phyloP scores from a whole-genome alignment of 2,113 vertebrate species.

The Vulpes ferrilata region DNA sequence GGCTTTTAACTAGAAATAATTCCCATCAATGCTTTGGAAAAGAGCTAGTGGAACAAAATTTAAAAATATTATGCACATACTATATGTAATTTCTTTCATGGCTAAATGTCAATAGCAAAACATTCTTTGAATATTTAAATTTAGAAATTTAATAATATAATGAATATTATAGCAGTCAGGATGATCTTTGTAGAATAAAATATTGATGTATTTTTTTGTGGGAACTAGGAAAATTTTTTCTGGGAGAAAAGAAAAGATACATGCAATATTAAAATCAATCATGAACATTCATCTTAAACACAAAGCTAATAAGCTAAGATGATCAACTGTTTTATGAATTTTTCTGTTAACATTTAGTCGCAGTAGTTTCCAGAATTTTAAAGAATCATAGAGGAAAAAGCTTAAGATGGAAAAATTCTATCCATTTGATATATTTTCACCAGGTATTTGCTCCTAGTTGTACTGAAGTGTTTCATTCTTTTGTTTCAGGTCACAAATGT shows the following conservation, averaged over 20 bases:
- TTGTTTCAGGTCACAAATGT: background rate
- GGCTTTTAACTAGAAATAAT: background rate
- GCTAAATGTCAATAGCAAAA: background rate
- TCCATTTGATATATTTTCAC: background rate
- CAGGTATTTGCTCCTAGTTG: background rate
- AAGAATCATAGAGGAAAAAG: background rate
- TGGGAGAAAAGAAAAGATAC: background rate
- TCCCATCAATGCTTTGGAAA: background rate
- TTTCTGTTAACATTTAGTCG: background rate
- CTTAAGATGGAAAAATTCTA: background rate
- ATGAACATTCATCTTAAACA: background rate
- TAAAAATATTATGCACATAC: background rate
- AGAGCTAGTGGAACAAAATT: background rate
- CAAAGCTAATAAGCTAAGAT: background rate
- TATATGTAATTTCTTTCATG: background rate
- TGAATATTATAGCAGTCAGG: background rate
- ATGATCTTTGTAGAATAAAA: conserved; percentile 14
- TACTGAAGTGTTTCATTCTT: background rate
- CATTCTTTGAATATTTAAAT: background rate
- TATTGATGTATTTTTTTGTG: conserved; percentile 14
- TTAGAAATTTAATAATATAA: conserved; percentile 3
- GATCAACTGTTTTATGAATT: background rate
- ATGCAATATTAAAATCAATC: background rate
- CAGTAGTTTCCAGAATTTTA: background rate
- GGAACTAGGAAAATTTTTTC: background rate